phyloP scores from a whole-genome alignment of 2,113 vertebrate genomes.

The Poeciliopsis turrubarensis region DNA sequence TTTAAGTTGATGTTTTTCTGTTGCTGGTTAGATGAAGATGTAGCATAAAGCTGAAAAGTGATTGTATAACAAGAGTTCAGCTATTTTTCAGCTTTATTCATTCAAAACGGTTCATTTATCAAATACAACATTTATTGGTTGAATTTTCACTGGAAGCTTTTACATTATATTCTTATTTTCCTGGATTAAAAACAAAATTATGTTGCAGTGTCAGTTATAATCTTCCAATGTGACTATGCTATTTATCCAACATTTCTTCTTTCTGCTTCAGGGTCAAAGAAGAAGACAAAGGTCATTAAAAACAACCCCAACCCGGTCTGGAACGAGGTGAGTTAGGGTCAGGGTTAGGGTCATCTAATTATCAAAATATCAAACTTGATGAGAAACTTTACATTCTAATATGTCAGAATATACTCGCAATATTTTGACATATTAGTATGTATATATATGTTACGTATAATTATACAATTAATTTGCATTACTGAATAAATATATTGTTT shows the following conservation, averaged over 20 bases:
- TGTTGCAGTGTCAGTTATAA: neutral
- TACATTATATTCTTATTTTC: no score
- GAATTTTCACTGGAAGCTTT: no score
- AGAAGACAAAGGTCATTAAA: constrained; percentile 95
- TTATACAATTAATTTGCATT: neutral
- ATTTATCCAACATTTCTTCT: neutral
- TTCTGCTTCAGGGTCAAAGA: constrained; percentile 87
- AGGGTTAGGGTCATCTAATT: neutral
- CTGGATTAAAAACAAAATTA: no score
- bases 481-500: no score
- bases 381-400: neutral
- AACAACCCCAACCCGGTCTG: constrained; percentile 94
- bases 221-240: neutral
- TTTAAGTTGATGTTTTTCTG: no score
- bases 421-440: neutral
- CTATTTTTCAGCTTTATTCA: neutral
- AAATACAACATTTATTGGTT: neutral
- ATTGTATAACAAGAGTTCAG: no score
- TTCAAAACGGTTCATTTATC: neutral
- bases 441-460: neutral
- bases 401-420: neutral
- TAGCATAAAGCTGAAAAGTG: no score
- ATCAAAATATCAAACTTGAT: no score
- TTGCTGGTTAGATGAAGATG: no score
- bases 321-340: constrained; percentile 88